phyloP scores from a whole-genome alignment of 2,888 invertebrate genomes.

The Brachypalpus laphriformis region DNA sequence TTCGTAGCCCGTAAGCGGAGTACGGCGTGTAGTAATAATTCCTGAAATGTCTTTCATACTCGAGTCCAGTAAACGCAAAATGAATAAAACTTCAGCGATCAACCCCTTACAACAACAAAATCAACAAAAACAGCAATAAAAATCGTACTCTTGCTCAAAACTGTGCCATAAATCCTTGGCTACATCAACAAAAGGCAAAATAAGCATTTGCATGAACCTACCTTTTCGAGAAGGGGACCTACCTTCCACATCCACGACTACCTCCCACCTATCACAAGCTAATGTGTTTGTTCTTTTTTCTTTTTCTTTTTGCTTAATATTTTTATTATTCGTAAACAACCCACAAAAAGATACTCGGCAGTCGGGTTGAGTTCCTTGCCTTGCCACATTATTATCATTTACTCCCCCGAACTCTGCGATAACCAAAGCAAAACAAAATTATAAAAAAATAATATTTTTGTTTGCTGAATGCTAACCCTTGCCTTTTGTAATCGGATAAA shows the following conservation, averaged over 20 bases:
- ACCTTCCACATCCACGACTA: neutral
- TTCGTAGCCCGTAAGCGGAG: constrained; percentile 56
- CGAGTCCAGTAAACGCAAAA: constrained; percentile 37
- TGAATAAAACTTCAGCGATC: constrained; percentile 53
- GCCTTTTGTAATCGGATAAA: constrained; percentile 70
- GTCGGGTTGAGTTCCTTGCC: constrained; percentile 39
- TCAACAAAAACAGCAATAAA: constrained; percentile 34
- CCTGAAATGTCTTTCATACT: constrained; percentile 43
- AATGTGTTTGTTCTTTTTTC: constrained; percentile 63
- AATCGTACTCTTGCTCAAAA: constrained; percentile 24
- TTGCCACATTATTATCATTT: constrained; percentile 67
- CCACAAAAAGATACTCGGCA: constrained; percentile 57
- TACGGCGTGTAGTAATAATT: constrained; percentile 48
- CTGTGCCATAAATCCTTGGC: constrained; percentile 9
- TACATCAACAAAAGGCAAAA: constrained; percentile 34
- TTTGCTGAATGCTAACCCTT: constrained; percentile 67
- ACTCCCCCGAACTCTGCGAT: constrained; percentile 13
- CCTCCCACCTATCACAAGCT: constrained; percentile 4
- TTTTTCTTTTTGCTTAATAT: constrained; percentile 44
- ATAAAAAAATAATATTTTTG: constrained; percentile 65
- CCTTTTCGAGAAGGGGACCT: constrained; percentile 36
- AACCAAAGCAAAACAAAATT: constrained; percentile 46
- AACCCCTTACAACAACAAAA: constrained; percentile 48
- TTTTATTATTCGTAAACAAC: constrained; percentile 68
- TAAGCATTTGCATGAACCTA: constrained; percentile 63